Evolutionary conservation across 2,888 invertebrate genomes (phyloP).

Genomic region (Lasioglossum vierecki): DNA sequence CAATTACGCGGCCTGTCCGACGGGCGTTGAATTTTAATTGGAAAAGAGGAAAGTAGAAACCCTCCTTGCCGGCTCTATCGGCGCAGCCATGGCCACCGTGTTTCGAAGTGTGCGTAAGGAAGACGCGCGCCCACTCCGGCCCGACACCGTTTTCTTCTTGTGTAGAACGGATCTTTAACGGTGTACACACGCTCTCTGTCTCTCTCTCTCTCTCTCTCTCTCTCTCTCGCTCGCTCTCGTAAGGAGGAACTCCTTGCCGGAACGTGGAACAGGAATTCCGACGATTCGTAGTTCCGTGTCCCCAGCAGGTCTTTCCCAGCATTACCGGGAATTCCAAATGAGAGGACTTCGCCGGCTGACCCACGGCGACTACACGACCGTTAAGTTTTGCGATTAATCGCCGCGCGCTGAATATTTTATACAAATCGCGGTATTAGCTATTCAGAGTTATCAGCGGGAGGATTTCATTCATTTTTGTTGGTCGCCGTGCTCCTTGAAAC

Average conservation of each 20-base stretch:
- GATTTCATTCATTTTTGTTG: constrained; percentile 28
- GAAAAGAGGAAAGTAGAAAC: constrained; percentile 76
- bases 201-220: neutral
- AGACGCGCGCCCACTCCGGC: neutral
- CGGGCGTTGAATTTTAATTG: constrained; percentile 83
- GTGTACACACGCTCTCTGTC: neutral
- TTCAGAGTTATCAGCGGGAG: constrained; percentile 70
- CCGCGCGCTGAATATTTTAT: constrained; percentile 75
- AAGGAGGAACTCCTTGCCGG: neutral
- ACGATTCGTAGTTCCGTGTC: constrained; percentile 24
- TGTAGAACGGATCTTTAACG: neutral
- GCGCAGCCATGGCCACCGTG: constrained; percentile 4
- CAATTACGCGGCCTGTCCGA: constrained; percentile 82
- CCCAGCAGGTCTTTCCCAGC: constrained; percentile 29
- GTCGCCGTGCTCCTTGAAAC: neutral
- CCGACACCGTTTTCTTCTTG: constrained; percentile 1
- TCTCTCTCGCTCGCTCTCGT: neutral
- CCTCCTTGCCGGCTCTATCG: constrained; percentile 63
- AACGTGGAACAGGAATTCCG: constrained; percentile 25
- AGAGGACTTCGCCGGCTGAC: constrained; percentile 41
- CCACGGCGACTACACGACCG: constrained; percentile 31
- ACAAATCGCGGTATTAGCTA: constrained; percentile 73
- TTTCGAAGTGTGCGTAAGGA: neutral
- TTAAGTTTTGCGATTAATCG: constrained; percentile 75
- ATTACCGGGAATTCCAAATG: constrained; percentile 50